Evolutionary conservation across 2,113 vertebrate species (phyloP), one percentile per base, ranked within the genome.

Genomic region (Lagopus muta): DNA sequence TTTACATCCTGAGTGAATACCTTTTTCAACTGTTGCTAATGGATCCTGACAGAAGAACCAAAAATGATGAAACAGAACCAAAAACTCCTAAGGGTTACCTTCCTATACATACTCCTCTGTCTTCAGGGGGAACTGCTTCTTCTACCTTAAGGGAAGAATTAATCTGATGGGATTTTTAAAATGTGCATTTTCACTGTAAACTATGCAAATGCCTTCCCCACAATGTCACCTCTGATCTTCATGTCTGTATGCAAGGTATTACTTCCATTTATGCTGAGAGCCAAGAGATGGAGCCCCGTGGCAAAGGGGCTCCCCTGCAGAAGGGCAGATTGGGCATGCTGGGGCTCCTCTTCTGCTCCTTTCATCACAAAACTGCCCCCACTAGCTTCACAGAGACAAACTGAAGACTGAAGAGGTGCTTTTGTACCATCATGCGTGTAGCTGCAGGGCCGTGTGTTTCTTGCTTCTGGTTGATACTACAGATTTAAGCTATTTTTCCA

Each of bases 71-170:
- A 96, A 95, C 45, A 5, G 22, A 85, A 96, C 94, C 91, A 96
- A 95, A 96, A 95, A 92, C 57, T 95, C 95, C 95, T 94, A 61
- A 89, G 96, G 94, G 90, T 93, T 96, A 82, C 83, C 84, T 89
- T 92, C 81, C 30, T 58, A 76, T 89, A 81, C 92, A 77, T 78
- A 93, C 52, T 45, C 43, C 21, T 92, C 43, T 90, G 78, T 95
- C 94, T 94, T 96, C 70, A 58, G 81, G 83, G 81, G 83, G 36
- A 89, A 86, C 90, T 22, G 4, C 77, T 92, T 77, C 36, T 74
- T 87, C 32, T 93, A 89, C 90, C 96, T 92, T 95, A 88, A 87
- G 92, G 95, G 86, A 81, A 93, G 78, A 95, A 94, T 95, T 89
- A 82, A 58, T 79, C 94, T 92, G 89, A 90, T 58, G 95, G 95